Conservation (phyloP, 2,113 vertebrate species). For the Tonatia bakeri region DNA sequence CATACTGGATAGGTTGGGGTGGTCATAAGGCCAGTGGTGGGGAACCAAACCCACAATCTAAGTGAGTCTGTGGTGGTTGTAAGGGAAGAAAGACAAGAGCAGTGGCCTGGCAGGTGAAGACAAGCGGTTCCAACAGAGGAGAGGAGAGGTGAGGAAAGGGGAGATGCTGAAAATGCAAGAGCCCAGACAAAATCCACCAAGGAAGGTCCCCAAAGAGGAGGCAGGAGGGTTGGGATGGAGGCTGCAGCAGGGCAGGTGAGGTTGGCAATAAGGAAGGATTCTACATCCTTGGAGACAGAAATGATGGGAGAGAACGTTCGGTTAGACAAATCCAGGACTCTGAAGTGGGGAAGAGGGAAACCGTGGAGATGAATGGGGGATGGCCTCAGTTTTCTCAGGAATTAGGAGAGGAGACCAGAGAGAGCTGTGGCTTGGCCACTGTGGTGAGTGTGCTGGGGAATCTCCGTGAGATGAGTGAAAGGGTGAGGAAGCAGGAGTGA, state of each 20-base stretch:
- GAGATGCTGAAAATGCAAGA: not conserved
- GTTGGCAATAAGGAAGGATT: not conserved
- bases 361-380: not conserved
- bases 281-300: not conserved
- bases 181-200: not conserved
- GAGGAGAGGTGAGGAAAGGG: not conserved
- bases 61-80: not conserved
- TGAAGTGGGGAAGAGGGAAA: not conserved
- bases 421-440: not conserved
- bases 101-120: not conserved
- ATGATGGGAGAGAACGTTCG: rapidly evolving
- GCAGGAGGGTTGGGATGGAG: too few relatives aligned
- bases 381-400: not conserved
- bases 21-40: not conserved
- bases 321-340: not conserved
- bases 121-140: not conserved
- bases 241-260: not conserved
- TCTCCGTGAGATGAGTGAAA: not conserved
- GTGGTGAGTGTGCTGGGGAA: not conserved
- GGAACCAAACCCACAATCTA: not conserved
- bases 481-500: not conserved
- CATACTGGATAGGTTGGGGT: not conserved
- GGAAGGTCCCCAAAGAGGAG: not conserved
- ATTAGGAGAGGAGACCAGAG: not conserved
- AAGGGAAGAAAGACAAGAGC: not conserved